Evolutionary conservation across 2,113 vertebrate species (phyloP).

Genomic region (Pseudopodoces humilis): DNA sequence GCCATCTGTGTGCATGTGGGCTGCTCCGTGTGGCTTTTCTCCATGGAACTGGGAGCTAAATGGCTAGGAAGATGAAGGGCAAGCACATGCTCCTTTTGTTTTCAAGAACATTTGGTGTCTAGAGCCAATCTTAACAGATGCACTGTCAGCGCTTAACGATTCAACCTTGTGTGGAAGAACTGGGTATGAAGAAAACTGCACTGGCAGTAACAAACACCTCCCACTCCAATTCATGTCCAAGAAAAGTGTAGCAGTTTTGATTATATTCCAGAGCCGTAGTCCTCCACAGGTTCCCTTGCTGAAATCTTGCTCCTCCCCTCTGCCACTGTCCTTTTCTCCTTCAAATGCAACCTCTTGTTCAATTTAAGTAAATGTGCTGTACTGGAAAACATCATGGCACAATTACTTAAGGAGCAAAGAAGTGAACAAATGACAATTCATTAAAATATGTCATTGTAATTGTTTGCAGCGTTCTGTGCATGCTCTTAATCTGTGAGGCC

Average conservation of each 20-base stretch:
- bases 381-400: neutral
- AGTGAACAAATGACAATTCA: neutral
- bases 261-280: neutral
- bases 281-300: neutral
- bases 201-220: conserved; percentile 2
- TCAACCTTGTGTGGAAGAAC: conserved; percentile 17
- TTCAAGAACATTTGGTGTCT: conserved; percentile 37
- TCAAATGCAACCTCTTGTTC: neutral
- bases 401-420: neutral
- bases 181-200: neutral
- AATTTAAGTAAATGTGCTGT: neutral
- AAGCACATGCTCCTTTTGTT: neutral
- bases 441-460: neutral
- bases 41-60: neutral
- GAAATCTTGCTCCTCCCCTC: neutral
- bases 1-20: neutral
- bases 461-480: neutral
- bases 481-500: neutral
- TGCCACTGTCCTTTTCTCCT: neutral
- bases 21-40: neutral
- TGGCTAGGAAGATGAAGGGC: neutral
- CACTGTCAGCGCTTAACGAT: neutral
- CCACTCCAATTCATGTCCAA: neutral
- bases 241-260: neutral
- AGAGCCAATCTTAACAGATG: conserved; percentile 36